Evolutionary conservation across 2,888 invertebrate species (phyloP).

Genomic region (Rhagonycha lutea): DNA sequence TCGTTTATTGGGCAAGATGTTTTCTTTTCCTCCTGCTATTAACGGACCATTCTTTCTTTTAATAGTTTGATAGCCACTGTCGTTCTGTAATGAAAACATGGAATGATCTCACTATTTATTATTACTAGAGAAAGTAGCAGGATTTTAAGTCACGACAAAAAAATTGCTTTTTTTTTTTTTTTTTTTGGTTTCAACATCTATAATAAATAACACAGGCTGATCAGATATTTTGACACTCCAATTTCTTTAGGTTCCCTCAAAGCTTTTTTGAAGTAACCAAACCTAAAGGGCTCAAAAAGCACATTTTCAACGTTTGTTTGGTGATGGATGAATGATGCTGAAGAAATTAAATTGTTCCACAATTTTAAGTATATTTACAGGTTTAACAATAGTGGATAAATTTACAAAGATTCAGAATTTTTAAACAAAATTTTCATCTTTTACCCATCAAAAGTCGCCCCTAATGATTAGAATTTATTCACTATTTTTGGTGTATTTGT

Average conservation of each 20-base stretch:
- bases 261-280: not conserved
- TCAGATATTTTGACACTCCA: not conserved
- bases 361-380: no score
- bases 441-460: no score
- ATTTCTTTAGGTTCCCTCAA: not conserved
- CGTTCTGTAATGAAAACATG: slow-evolving; percentile 52
- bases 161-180: not conserved
- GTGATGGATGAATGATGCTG: not conserved
- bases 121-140: not conserved
- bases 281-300: not conserved
- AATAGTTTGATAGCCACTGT: slow-evolving; percentile 63
- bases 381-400: no score
- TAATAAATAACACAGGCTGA: not conserved
- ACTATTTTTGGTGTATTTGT: no score
- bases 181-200: not conserved
- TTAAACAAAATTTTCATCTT: no score
- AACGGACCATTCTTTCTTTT: slow-evolving; percentile 51
- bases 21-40: slow-evolving; percentile 65
- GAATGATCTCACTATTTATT: not conserved
- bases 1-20: slow-evolving; percentile 70
- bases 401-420: no score
- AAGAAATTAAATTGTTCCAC: not conserved
- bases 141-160: not conserved
- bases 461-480: no score
- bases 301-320: not conserved